Base-by-base conservation (phyloP, 2,113 vertebrate genomes). In the Chloroceryle aenea region DNA sequence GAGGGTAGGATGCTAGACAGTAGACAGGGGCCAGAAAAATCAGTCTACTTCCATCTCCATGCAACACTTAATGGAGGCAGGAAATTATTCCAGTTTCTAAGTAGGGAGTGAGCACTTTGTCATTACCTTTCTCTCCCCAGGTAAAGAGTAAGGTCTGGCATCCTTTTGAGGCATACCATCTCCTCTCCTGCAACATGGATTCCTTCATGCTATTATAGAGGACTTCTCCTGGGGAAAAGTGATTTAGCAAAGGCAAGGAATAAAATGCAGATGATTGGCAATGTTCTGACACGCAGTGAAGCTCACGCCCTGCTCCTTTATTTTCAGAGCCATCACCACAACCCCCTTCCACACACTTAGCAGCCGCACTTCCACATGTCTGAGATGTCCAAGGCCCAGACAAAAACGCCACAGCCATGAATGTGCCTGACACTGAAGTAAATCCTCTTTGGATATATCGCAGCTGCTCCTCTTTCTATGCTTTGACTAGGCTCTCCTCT, bases 401-500 rank as follows among this genome's bases (percentile, higher is more conserved):
- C 10, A 69, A 43, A 43, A 40, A 75, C 30, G 53, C n/a, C 52
- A 75, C 82, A 81, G 79, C 61, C 48, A 45, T 23, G 61, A 93
- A 66, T 25, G 34, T 30, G 90, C 43, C 52, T 88, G 88, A 77
- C 53, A 61, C 5, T 71, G 78, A 85, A 86, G 30, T 63, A 84
- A 75, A 86, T 75, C n/a, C n/a, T 89, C 45, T 55, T 45, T 21
- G 34, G 85, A 87, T 62, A 80, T 78, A 30, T 62, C 76, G 72
- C 90, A 88, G 85, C 92, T 96, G 92, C 45, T 93, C 34, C 34
- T 62, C 59, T 58, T 75, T 74, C 73, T 71, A 59, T 63, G 47
- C 83, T 89, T 88, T 42, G 25, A 45, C 27, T 85, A n/a, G 43
- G n/a, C 58, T 87, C 72, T 80, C 27, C 47, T 78, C 90, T 78